A percentile compares a stretch with the other conserved stretches of the same genome.
phyloP scores from a whole-genome alignment of 1,140 invertebrate genomes.

The Aporrectodea caliginosa region DNA sequence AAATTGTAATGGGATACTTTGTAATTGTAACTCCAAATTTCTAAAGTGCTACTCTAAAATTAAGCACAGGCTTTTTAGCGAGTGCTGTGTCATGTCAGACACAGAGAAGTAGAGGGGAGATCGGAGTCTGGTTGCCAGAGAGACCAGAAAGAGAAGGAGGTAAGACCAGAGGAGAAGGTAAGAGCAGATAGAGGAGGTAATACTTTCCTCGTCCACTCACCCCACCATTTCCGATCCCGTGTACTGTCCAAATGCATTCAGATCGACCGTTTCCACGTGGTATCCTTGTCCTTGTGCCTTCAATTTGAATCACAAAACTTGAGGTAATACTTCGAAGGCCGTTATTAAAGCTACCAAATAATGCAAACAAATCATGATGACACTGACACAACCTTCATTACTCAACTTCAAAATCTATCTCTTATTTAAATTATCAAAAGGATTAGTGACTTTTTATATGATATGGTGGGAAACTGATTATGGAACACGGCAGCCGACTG shows the following conservation, averaged over 20 bases:
- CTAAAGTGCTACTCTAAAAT: background rate
- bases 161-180: too few species aligned
- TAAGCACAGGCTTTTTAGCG: background rate
- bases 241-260: background rate
- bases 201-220: background rate
- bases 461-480: background rate
- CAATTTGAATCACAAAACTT: background rate
- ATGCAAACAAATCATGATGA: background rate
- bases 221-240: background rate
- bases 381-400: background rate
- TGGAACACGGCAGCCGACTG: too few species aligned
- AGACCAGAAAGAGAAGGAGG: too few species aligned
- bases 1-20: background rate
- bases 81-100: too few species aligned
- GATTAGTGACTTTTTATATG: background rate
- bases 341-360: background rate
- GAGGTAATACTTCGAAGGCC: background rate
- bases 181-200: too few species aligned
- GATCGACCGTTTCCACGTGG: background rate
- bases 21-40: background rate
- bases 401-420: background rate
- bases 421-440: background rate
- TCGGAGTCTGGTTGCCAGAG: too few species aligned
- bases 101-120: too few species aligned
- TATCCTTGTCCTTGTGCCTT: background rate